phyloP scores from a whole-genome alignment of 1,140 invertebrate genomes.

The Rhyacophila brunnea region DNA sequence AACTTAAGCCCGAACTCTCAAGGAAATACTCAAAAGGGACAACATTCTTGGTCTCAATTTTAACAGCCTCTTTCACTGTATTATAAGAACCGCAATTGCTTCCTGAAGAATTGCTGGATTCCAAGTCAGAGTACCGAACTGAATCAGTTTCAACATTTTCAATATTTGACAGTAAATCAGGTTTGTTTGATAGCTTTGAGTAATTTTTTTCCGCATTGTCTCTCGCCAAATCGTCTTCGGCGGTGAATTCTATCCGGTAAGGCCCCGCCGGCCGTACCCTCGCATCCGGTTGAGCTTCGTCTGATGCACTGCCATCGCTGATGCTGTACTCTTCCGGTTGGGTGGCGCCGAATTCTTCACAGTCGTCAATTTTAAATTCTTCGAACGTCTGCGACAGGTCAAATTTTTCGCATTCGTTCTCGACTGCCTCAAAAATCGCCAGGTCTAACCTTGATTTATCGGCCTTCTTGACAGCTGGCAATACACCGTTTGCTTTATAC shows the following conservation, averaged over 20 bases:
- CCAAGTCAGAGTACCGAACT: constrained; percentile 53
- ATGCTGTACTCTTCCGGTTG: constrained; percentile 53
- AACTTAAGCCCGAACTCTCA: constrained; percentile 76
- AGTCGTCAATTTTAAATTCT: constrained; percentile 76
- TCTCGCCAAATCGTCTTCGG: constrained; percentile 25
- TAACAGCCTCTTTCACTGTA: constrained; percentile 45
- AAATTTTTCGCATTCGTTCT: constrained; percentile 58
- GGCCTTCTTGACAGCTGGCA: constrained; percentile 34
- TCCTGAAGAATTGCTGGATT: constrained; percentile 55
- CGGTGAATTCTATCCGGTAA: constrained; percentile 32
- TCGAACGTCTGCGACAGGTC: constrained; percentile 75
- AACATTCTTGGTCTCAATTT: constrained; percentile 40
- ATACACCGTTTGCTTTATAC: constrained; percentile 34
- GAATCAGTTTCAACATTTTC: constrained; percentile 56
- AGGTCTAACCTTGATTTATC: constrained; percentile 38
- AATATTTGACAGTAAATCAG: constrained; percentile 55
- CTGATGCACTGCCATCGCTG: constrained; percentile 54
- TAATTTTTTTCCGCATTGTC: constrained; percentile 24
- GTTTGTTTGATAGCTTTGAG: constrained; percentile 51
- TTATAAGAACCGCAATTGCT: constrained; percentile 55
- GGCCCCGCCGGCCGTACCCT: constrained; percentile 15
- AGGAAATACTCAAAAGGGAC: constrained; percentile 70
- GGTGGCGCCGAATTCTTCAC: constrained; percentile 65
- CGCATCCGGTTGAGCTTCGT: constrained; percentile 36
- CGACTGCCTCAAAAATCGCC: constrained; percentile 34